Evolutionary conservation across 1,140 invertebrate genomes (phyloP), one percentile per base, ranked within the genome.

Genomic region (Anoplophora glabripennis): DNA sequence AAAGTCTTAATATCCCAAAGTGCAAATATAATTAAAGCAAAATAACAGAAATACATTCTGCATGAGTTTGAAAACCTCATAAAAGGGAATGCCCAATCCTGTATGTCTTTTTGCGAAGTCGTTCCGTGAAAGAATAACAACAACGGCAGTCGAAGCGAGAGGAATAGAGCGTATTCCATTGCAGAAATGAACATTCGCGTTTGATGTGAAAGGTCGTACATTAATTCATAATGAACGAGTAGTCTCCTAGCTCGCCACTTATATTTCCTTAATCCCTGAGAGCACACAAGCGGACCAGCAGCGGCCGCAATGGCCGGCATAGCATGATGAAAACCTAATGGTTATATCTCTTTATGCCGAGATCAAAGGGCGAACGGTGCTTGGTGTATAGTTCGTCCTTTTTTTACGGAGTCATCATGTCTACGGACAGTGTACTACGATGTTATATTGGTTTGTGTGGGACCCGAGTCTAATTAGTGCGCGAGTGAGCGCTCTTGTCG

Each of bases 181-280:
- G 69, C 67, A 65, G 67, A 74, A 74, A 74, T 74, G 72, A 72
- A 69, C 70, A 72, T 70, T 52, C 68, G 61, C 66, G 71, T 75
- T 75, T 75, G 73, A 75, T 75, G 72, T 75, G 68, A 75, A 73
- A 75, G 71, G 70, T 71, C 70, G 67, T 67, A 72, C 72, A 75
- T 75, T 75, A 73, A 75, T 75, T 75, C 73, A 75, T 75, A 75
- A 75, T 75, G 71, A 75, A 71, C 72, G 70, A 71, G 69, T 65
- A 69, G 66, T 65, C 73, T 73, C 68, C 70, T 73, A 67, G 70
- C 67, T 71, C 67, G 64, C 72, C 73, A 75, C 73, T 75, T 75
- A 74, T 75, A 75, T 74, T 75, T 75, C 73, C 73, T 75, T 74
- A 75, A 75, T 75, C 72, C 72, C 73, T 71, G 69, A 71, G 66